phyloP scores from a whole-genome alignment of 2,888 invertebrate species.

The Desoria tigrina region DNA sequence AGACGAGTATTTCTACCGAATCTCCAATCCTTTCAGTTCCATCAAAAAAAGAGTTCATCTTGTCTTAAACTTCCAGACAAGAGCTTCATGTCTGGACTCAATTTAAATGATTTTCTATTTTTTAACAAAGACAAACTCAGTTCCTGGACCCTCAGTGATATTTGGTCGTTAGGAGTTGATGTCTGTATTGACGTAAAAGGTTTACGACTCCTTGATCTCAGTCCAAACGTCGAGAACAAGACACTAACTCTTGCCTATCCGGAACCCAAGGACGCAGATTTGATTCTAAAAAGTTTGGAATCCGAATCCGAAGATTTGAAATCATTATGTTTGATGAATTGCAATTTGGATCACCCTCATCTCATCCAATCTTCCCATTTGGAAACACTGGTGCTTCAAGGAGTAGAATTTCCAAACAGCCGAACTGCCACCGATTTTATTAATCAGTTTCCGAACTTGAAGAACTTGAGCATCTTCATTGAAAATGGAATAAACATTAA shows the following conservation, averaged over 20 bases:
- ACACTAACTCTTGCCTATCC: slow-evolving; percentile 9
- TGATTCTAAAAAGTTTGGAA: slow-evolving; percentile 4
- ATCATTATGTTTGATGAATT: neutral
- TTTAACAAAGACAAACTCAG: slow-evolving; percentile 7
- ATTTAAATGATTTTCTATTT: slow-evolving; percentile 14
- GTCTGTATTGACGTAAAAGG: slow-evolving; percentile 11
- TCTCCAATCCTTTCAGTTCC: neutral
- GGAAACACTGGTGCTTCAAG: neutral
- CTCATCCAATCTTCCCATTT: neutral
- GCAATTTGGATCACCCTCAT: neutral
- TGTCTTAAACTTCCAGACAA: neutral
- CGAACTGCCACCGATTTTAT: neutral
- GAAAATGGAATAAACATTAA: neutral
- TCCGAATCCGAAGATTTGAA: neutral
- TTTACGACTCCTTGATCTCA: neutral
- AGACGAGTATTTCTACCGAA: slow-evolving; percentile 6
- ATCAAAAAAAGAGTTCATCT: neutral
- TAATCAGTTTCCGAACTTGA: slow-evolving; percentile 1
- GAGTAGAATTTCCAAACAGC: slow-evolving; percentile 4
- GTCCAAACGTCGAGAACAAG: neutral
- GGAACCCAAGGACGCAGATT: neutral
- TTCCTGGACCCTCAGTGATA: neutral
- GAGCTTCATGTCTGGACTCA: slow-evolving; percentile 2
- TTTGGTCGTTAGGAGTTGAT: slow-evolving; percentile 6
- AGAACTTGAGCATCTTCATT: slow-evolving; percentile 5